Evolutionary conservation across 2,888 invertebrate species (phyloP).

Genomic region (Petrolisthes cinctipes): DNA sequence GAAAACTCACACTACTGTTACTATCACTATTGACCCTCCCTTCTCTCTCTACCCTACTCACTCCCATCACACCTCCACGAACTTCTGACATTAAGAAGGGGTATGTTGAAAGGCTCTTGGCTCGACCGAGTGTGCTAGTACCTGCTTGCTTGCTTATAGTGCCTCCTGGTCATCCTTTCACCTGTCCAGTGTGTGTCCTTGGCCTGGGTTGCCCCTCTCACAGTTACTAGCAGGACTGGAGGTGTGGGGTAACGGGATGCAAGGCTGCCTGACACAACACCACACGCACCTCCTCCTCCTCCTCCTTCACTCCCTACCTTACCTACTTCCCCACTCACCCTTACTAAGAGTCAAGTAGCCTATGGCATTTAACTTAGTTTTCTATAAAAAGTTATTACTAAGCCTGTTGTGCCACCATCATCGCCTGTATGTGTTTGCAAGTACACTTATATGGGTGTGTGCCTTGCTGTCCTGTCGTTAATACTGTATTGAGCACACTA

Average conservation of each 20-base stretch:
- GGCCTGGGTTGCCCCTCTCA: constrained; percentile 40
- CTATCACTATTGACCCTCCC: constrained; percentile 1
- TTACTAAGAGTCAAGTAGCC: not conserved
- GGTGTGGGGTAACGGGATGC: constrained; percentile 38
- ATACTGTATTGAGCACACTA: no score
- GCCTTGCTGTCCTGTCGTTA: no score
- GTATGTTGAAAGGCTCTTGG: constrained; percentile 11
- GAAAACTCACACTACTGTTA: no score
- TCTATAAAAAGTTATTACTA: not conserved
- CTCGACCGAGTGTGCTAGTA: not conserved
- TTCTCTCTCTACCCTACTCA: not conserved
- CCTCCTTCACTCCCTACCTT: no score
- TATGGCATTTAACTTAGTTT: not conserved
- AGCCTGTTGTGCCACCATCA: not conserved
- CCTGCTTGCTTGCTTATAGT: constrained; percentile 5
- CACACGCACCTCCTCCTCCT: no score
- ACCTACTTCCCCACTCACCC: constrained; percentile 3
- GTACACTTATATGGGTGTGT: no score
- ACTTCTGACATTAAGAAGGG: constrained; percentile 1
- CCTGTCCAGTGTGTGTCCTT: constrained; percentile 37
- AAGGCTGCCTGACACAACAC: no score
- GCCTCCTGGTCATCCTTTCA: constrained; percentile 45
- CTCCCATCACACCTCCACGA: not conserved
- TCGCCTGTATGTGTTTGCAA: no score
- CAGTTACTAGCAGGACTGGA: constrained; percentile 35